Conservation (phyloP, 2,797 vertebrate species). For the Netta rufina region DNA sequence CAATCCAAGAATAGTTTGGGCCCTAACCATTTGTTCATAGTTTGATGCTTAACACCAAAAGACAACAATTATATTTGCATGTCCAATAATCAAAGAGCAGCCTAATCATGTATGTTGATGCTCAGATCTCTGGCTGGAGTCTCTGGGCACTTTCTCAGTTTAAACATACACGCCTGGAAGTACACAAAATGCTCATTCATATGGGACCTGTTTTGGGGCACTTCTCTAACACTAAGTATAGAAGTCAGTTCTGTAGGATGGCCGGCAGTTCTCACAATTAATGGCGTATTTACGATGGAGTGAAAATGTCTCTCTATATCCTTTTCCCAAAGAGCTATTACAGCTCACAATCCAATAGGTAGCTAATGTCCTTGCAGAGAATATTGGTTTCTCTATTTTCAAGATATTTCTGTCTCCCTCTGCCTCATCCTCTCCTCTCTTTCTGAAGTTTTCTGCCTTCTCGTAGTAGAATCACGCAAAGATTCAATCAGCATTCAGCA, state of each 20-base stretch:
- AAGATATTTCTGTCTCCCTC: not conserved
- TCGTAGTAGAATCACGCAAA: not conserved
- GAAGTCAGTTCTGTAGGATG: not conserved
- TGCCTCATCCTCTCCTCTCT: not conserved
- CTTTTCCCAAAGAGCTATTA: not conserved
- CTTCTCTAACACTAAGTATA: not conserved
- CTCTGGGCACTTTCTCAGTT: not conserved
- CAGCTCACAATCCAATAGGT: not conserved
- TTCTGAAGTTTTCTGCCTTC: not conserved
- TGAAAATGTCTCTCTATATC: not conserved
- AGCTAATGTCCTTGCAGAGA: not conserved
- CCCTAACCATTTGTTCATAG: not conserved
- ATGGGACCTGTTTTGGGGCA: not conserved
- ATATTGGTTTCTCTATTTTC: not conserved
- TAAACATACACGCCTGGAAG: not conserved
- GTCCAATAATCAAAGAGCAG: not conserved
- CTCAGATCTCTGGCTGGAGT: not conserved
- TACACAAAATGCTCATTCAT: not conserved
- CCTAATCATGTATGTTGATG: not conserved
- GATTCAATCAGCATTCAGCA: not conserved
- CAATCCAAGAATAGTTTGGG: not conserved
- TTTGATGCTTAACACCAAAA: not conserved
- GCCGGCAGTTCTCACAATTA: not conserved
- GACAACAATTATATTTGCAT: not conserved
- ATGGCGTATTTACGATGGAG: not conserved